Base-by-base conservation (phyloP, 1,140 invertebrate genomes). In the Antheraea pernyi region DNA sequence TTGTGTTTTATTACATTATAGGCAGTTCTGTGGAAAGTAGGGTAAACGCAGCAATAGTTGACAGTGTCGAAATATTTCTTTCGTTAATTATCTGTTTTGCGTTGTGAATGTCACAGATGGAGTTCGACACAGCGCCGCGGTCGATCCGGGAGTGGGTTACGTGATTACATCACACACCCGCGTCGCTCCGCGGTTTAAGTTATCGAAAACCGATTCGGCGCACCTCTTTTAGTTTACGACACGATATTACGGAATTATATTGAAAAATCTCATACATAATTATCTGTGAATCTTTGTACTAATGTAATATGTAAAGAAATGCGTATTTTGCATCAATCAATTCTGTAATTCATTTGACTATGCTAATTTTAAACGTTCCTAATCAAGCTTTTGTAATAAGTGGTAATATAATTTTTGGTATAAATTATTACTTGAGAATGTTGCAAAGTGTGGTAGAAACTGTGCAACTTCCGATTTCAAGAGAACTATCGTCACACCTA, bases 151-250 rank as follows among this genome's bases (percentile, higher is more conserved):
- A 61, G 60, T 61, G 19, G 60, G 60, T 61, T 22, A 22, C 19
- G 60, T 61, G 46, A 11, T 53, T 53, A 53, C 11, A n/a, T 53
- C 46, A 53, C 16, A 13, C 46, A 13, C 46, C 46, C 19, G 22
- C 16, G 59, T n/a, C 4, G 59, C 10, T 18, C 11, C 59, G 60
- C 19, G 36, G 60, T 22, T 61, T 19, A 61, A 11, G 19, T 30
- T 13, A 22, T 61, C 60, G 19, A 36, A 13, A 61, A 61, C 36
- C 16, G 11, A 61, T 61, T 61, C 10, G 36, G 60, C 19, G 19
- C 60, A 61, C 19, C 19, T 36, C 19, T 61, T 61, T 61, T 61
- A 61, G 60, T 22, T 19, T 61, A 61, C 60, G 60, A 61, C 36
- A 61, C 60, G 60, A 61, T 61, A 30, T 61, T 53, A 53, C 11